phyloP scores from a whole-genome alignment of 2,888 invertebrate genomes.

The Cheilosia vulpina region DNA sequence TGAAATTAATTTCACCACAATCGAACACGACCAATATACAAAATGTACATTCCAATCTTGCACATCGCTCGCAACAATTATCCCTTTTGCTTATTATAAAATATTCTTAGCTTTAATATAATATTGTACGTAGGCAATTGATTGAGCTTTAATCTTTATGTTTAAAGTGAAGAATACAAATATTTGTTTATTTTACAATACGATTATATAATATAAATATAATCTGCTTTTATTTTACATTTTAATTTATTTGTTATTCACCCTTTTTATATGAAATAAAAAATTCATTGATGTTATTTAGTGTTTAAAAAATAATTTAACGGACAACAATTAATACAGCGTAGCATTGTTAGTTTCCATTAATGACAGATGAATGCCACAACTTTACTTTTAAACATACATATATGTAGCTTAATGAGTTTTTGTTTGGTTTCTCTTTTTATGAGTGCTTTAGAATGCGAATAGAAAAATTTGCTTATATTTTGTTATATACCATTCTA shows the following conservation, averaged over 20 bases:
- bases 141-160: constrained; percentile 16
- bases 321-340: constrained; percentile 45
- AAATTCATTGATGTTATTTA: neutral
- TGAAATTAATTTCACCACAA: neutral
- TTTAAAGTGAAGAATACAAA: neutral
- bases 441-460: constrained; percentile 26
- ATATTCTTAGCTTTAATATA: constrained; percentile 35
- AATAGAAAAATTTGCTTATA: constrained; percentile 30
- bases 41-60: neutral
- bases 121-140: constrained; percentile 4
- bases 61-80: neutral
- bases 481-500: constrained; percentile 34
- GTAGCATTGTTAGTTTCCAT: constrained; percentile 12
- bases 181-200: constrained; percentile 39
- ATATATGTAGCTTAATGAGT: neutral
- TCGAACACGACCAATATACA: neutral
- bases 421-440: constrained; percentile 12
- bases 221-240: constrained; percentile 5
- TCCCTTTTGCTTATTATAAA: constrained; percentile 1
- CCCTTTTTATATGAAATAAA: constrained; percentile 4
- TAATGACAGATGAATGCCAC: constrained; percentile 31
- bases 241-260: neutral
- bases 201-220: neutral
- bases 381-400: constrained; percentile 35
- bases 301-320: constrained; percentile 13